A percentile compares a stretch with the other conserved stretches of the same genome.
phyloP scores from a whole-genome alignment of 1,140 invertebrate species.

The Drosophila ogumai region DNA sequence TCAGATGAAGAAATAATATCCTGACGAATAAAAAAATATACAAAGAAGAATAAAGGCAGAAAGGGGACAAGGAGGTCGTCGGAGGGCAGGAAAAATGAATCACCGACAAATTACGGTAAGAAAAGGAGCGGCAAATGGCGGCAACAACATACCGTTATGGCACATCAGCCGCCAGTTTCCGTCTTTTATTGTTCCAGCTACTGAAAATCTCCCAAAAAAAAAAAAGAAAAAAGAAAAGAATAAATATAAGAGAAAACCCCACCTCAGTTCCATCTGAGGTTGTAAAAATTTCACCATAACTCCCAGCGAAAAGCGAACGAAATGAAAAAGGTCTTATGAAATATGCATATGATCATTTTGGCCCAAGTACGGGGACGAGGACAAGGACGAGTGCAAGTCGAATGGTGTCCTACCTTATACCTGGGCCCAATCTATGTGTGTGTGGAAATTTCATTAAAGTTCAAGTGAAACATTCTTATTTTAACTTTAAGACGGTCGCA shows the following conservation, averaged over 20 bases:
- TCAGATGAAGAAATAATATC: conserved; percentile 31
- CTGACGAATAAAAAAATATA: conserved; percentile 1
- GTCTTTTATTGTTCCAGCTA: conserved; percentile 40
- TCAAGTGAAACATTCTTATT: conserved; percentile 40
- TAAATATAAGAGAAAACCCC: neutral
- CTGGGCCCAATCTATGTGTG: neutral
- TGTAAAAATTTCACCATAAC: conserved; percentile 74
- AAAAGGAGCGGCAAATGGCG: conserved; percentile 72
- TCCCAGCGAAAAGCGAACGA: conserved; percentile 31
- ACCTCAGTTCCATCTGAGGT: conserved; percentile 45
- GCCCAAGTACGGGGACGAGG: conserved; percentile 20
- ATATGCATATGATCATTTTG: conserved; percentile 81
- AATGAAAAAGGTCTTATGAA: conserved; percentile 75
- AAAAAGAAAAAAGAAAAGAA: neutral
- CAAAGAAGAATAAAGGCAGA: neutral
- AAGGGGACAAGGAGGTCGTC: conserved; percentile 1
- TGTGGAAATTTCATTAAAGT: conserved; percentile 70
- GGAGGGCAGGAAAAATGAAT: conserved; percentile 66
- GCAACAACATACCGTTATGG: conserved; percentile 73
- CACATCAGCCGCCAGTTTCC: conserved; percentile 46
- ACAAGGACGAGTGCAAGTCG: conserved; percentile 11
- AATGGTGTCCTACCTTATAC: neutral
- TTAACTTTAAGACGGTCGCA: conserved; percentile 63
- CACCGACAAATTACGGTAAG: conserved; percentile 77
- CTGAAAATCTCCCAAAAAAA: neutral